Evolutionary conservation across 2,888 invertebrate genomes (phyloP), one percentile per base, ranked within the genome.

Genomic region (Acrocera orbiculus): DNA sequence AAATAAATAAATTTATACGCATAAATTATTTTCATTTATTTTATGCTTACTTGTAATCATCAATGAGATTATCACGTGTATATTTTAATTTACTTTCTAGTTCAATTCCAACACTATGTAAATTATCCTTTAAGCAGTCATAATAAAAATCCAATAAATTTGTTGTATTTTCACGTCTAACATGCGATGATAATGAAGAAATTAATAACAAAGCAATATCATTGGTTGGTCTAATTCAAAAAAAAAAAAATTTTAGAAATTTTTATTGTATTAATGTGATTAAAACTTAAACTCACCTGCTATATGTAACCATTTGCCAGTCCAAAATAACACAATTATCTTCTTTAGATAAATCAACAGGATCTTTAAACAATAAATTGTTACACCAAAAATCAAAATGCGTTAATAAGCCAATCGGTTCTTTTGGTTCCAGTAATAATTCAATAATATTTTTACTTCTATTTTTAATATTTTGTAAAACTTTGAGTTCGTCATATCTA

Each of bases 311-410:
- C 81, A 82, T 81, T 63, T 82, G 82, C 81, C 81, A 82, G 53
- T 82, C 81, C 27, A 82, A 58, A 30, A 80, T 76, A 34, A 73
- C 68, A 50, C 81, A 82, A 39, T 69, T 66, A 46, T 69, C 30
- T 34, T 44, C 36, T 44, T 49, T 35, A 28, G 41, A 35, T 35
- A 56, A 44, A 38, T 62, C 63, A 15, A 62, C 58, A 36, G 46
- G 51, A 41, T 70, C 68, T 35, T 66, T 63, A 48, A 82, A 79
- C 39, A 80, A 62, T 11, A 81, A 63, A 57, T 81, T 81, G 45
- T 80, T 80, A 52, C 78, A 77, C 82, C 82, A 82, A 55, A 82
- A 82, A 52, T 82, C 82, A 1, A 80, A 81, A 54, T 82, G 82
- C 1, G 79, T 81, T 38, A n/a, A n/a, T n/a, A n/a, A n/a, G n/a